A percentile compares a stretch with the other conserved stretches of the same genome.
phyloP scores from a whole-genome alignment of 2,113 vertebrate species.

The Toxotes jaculatrix region DNA sequence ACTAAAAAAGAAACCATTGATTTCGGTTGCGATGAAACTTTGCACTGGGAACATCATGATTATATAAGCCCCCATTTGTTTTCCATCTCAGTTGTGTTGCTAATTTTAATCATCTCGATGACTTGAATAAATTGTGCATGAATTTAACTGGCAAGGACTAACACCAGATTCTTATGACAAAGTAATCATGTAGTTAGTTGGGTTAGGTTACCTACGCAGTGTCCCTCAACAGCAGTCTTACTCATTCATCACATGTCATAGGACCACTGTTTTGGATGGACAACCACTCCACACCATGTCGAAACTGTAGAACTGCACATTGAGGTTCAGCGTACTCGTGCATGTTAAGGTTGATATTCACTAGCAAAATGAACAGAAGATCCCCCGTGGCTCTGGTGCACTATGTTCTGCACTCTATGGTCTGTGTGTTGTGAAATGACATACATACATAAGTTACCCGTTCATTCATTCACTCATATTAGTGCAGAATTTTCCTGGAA shows the following conservation, averaged over 20 bases:
- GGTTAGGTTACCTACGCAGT: not conserved
- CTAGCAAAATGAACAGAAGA: no score
- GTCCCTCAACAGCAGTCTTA: not conserved
- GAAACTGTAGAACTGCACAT: not conserved
- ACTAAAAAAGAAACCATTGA: not conserved
- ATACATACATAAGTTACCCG: not conserved
- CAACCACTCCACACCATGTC: no score
- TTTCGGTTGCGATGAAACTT: not conserved
- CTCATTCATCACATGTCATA: not conserved
- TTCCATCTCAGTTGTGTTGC: not conserved
- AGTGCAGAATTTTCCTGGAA: constrained; percentile 20
- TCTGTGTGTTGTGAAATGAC: not conserved
- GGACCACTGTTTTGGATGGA: not conserved
- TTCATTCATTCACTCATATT: not conserved
- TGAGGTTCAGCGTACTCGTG: not conserved
- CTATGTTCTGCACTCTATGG: not conserved
- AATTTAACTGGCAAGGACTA: not conserved
- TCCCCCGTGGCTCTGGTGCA: not conserved
- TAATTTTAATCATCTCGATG: not conserved
- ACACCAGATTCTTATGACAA: not conserved
- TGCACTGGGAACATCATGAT: not conserved
- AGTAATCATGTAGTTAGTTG: not conserved
- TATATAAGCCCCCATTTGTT: not conserved
- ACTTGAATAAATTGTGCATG: not conserved
- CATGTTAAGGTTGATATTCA: no score